Evolutionary conservation across 2,888 invertebrate species (phyloP), one percentile per base, ranked within the genome.

Genomic region (Salticus scenicus): DNA sequence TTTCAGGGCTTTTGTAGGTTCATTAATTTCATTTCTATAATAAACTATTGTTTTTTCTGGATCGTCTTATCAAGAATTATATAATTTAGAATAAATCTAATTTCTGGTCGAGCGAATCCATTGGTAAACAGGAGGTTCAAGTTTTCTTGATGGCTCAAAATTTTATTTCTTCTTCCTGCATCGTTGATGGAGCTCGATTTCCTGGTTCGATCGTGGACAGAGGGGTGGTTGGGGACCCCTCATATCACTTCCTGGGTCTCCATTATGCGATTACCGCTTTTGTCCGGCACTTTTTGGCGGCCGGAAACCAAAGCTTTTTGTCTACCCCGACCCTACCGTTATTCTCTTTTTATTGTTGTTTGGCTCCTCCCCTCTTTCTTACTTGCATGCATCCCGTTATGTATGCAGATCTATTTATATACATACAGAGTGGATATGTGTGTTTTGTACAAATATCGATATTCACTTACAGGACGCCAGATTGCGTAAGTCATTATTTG

Each of bases 271-370:
- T 47, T 31, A 74, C 67, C 70, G 72, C 83, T 72, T 83, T 83
- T 83, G 77, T 83, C 83, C 83, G 77, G 83, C 83, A 77, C 83
- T 83, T 83, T 83, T 83, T 83, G 83, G 77, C 57, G 20, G 73
- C 83, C 83, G 83, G 83, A 83, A 77, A 72, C 47, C 51, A 66
- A 27, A 42, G 83, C 77, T 77, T 83, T 83, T 83, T 83, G 77
- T 77, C 69, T 70, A 27, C 27, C 70, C 64, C 33, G 57, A 37
- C 72, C 71, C 82, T 73, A 71, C 70, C 47, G 75, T 28, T 17
- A 75, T 63, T 67, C 14, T 64, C 64, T 69, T n/a, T n/a, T 51
- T 47, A 73, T 42, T 77, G 71, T 72, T 57, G 51, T 66, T 33
- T 10, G 2, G 5, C 8, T 24, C 57, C 57, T 7, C 20, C 63